Evolutionary conservation across 2,113 vertebrate species (phyloP), one percentile per base, ranked within the genome.

Genomic region (Sphaerodactylus townsendi): DNA sequence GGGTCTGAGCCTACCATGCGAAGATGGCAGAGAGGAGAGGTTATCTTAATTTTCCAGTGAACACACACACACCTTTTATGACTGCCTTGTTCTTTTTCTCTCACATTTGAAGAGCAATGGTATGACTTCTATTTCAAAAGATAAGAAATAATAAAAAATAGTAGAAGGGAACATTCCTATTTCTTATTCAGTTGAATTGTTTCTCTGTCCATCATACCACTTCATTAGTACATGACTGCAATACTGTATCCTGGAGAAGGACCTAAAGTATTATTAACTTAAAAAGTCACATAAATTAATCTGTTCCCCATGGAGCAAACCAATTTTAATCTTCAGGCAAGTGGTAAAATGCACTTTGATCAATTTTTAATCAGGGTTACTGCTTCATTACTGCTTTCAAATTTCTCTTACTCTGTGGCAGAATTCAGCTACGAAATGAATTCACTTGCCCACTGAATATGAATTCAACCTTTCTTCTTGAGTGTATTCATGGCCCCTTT

Each of bases 221-320:
- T 1, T 0, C 89, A 82, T 85, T 89, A 19, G 77, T 50, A 33
- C 85, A 90, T 91, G 90, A 92, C 92, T 89, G 93, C 81, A 88
- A 86, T 86, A 76, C 84, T 82, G 86, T 90, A 92, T 25, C 11
- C 91, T 89, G 87, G 88, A 88, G 79, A 85, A 81, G 88, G 87
- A 92, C 89, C 89, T 88, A 86, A 91, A 39, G 68, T 81, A 76
- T 70, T 89, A 71, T 91, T 83, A 89, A 86, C 83, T 92, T 93
- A 91, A 62, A 86, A 77, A 90, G 81, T 82, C 81, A 64, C 82
- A 71, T 78, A 82, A 77, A 78, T 83, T 39, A 91, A 82, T 84
- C 87, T 71, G 81, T 83, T 85, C 86, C 79, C 80, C 83, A 76
- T 30, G 37, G 86, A 92, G 76, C 17, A 82, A 79, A 77, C 73